Base-by-base conservation (phyloP, 2,113 vertebrate genomes). In the Heterotis niloticus region DNA sequence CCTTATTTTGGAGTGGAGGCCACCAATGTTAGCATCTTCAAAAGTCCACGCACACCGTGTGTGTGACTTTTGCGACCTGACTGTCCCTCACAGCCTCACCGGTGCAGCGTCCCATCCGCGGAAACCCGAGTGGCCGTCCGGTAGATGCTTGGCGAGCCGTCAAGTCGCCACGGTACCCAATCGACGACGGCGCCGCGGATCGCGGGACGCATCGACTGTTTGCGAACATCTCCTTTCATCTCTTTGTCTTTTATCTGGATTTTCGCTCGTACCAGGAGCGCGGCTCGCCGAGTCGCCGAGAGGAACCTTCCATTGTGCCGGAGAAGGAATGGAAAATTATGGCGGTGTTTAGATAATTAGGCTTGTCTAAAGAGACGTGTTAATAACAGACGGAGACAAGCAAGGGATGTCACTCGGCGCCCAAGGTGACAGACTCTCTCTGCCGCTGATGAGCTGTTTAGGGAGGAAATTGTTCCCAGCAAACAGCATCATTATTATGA, bases 341-440 rank as follows among this genome's bases (percentile, higher is more conserved):
- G 92, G 91, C 92, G 92, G 92, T 93, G 92, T 92, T 44, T 91
- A 90, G 92, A 93, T 93, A 93, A 93, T 93, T 93, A 91, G 91
- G 92, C 92, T 93, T 93, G 92, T 93, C 92, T 92, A 89, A 86
- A 90, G 91, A 93, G 92, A 93, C 92, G 90, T 87, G 92, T 91
- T 93, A 93, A 93, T 93, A 93, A 93, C 92, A 93, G 92, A 88
- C 90, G 57, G 84, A 88, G 91, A 92, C 89, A 88, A 89, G 88
- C 88, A 92, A 90, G 91, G 91, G 87, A 89, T 93, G 92, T 93
- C 92, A 93, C 88, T 93, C 91, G 83, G 87, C 88, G 90, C 86
- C 87, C 88, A 81, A 88, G 89, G 91, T 93, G 92, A 93, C 92
- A 93, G 92, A 92, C 91, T 93, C 91, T 90, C 89, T 91, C 91